Base-by-base conservation (phyloP, 1,140 invertebrate species). In the Drosophila hydei region DNA sequence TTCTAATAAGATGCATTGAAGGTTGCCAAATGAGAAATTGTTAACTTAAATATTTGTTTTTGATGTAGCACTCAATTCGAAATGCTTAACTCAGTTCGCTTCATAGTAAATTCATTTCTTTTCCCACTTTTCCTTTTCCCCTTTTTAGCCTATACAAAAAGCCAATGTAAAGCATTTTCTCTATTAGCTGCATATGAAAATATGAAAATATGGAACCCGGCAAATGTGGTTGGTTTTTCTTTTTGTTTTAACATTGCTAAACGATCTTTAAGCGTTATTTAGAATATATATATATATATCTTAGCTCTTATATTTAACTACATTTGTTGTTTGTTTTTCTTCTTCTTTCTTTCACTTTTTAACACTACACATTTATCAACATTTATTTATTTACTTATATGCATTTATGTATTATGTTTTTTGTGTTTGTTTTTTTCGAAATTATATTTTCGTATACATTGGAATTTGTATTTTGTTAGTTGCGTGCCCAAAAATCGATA, bases 351-450 rank as follows among this genome's bases (percentile, higher is more conserved):
- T 75, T 61, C 60, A 68, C 59, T 78, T 21, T 33, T 88, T 88
- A 88, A 88, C 75, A 88, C 83, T 88, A 88, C 83, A 88, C 83
- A 88, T 88, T 88, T 83, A 88, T 83, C 83, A 88, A 88, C 83
- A 88, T 88, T 88, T 83, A 88, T 64, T 64, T 73, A 51, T 59
- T 60, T 48, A 62, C 62, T 36, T 60, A 55, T 83, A 68, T 64
- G 50, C 77, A 62, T 85, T 68, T 67, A 60, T 72, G 47, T 65
- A 62, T 69, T 85, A 75, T 43, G 18, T 59, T 65, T 70, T 47
- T 33, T 64, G 45, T 45, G 60, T 56, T 45, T 50, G 59, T 25
- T 54, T 60, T 55, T 38, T 23, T 16, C 63, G 43, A 45, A 60
- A 73, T 71, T 48, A 58, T 54, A 21, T 14, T 72, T 36, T 87